phyloP scores from a whole-genome alignment of 2,797 vertebrate species.

The Spheniscus humboldti region DNA sequence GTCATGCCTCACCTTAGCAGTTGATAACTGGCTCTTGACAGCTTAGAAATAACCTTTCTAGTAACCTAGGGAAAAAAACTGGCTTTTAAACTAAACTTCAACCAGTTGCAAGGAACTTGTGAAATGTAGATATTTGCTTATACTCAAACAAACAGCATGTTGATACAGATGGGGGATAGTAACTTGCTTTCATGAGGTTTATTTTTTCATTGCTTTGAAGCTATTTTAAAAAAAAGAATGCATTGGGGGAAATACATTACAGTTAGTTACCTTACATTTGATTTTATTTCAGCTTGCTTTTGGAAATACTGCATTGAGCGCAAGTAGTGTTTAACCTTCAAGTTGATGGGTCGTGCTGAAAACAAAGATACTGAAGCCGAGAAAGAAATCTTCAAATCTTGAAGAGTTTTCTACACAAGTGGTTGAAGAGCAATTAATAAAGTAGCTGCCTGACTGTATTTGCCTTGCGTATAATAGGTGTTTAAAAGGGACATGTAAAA shows the following conservation, averaged over 20 bases:
- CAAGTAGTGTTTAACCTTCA: neutral
- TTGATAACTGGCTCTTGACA: neutral
- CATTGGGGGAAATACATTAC: neutral
- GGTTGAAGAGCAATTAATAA: neutral
- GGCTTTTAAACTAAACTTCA: neutral
- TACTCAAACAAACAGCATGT: neutral
- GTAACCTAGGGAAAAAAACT: neutral
- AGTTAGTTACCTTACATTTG: neutral
- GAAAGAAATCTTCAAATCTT: neutral
- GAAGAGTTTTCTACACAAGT: neutral
- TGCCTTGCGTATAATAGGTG: neutral
- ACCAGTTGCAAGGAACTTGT: neutral
- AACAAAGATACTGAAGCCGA: neutral
- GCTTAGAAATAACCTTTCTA: neutral
- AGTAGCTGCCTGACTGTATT: neutral
- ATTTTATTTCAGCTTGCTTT: conserved; percentile 3
- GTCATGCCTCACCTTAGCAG: neutral
- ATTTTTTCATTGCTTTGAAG: neutral
- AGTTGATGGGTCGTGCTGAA: neutral
- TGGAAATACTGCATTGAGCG: conserved; percentile 46
- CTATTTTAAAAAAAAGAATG: neutral
- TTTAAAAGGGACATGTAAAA: neutral
- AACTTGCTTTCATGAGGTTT: neutral
- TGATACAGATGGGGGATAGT: neutral
- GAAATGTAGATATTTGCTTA: neutral